A percentile compares a stretch with the other conserved stretches of the same genome.
These are phyloP conservation scores for Drosophila chauvacae DNA, from an alignment of 1,140 invertebrate species.

Conservation along the genomic window DNA sequence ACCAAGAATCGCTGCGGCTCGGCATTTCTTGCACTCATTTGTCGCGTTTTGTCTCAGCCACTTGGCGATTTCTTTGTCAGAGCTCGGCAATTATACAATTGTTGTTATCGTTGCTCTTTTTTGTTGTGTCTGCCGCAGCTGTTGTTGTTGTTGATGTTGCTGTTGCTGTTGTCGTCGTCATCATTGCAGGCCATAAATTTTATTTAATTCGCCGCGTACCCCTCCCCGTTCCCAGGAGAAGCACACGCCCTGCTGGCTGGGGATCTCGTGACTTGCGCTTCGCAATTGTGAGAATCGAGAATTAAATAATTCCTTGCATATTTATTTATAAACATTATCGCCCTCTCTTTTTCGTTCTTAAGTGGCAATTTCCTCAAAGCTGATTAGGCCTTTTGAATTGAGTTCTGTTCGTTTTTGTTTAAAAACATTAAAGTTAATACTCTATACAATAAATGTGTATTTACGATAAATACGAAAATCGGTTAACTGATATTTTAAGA, in stretches of 20 bases:
- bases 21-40: slow-evolving; percentile 77
- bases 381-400: slow-evolving; percentile 56
- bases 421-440: slow-evolving; percentile 1
- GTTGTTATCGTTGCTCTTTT: slow-evolving; percentile 39
- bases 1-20: slow-evolving; percentile 62
- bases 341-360: slow-evolving; percentile 42
- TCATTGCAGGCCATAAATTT: slow-evolving; percentile 68
- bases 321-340: slow-evolving; percentile 70
- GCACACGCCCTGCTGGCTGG: slow-evolving; percentile 69
- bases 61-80: slow-evolving; percentile 78
- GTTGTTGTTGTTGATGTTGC: slow-evolving; percentile 16
- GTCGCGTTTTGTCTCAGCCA: slow-evolving; percentile 66
- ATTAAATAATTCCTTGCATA: slow-evolving; percentile 82
- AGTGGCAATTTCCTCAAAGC: slow-evolving; percentile 69
- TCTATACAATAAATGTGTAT: background rate
- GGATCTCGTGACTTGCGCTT: slow-evolving; percentile 76
- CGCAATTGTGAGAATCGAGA: slow-evolving; percentile 78
- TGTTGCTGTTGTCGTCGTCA: slow-evolving; percentile 35
- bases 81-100: slow-evolving; percentile 75
- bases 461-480: background rate
- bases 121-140: slow-evolving; percentile 35
- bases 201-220: slow-evolving; percentile 63
- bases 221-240: slow-evolving; percentile 21
- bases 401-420: slow-evolving; percentile 29
- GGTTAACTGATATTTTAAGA: background rate